phyloP scores from a whole-genome alignment of 1,140 invertebrate species.

The Micrasema longulum region DNA sequence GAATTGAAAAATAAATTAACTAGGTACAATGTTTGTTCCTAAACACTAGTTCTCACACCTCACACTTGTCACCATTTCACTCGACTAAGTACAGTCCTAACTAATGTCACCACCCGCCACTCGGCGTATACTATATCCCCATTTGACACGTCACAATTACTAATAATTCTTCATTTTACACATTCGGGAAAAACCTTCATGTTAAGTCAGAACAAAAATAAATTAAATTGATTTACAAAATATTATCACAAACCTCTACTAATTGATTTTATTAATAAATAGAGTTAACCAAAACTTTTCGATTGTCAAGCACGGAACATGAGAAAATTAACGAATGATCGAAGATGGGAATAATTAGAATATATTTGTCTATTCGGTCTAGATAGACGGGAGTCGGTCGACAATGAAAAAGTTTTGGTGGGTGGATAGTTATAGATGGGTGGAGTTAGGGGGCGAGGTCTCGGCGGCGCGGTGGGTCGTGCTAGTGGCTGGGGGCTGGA shows the following conservation, averaged over 20 bases:
- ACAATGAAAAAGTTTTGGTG: slow-evolving; percentile 1
- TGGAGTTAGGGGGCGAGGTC: neutral
- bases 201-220: too few species aligned
- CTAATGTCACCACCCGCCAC: too few species aligned
- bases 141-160: too few species aligned
- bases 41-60: slow-evolving; percentile 29
- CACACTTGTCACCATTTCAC: neutral
- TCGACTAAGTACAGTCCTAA: neutral
- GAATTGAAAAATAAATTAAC: slow-evolving; percentile 72
- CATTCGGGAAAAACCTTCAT: too few species aligned
- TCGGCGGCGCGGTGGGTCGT: slow-evolving; percentile 13
- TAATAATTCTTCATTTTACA: too few species aligned
- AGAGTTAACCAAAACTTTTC: too few species aligned
- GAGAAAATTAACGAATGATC: neutral
- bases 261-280: too few species aligned
- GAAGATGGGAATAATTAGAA: neutral
- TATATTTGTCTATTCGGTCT: neutral
- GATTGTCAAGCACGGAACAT: too few species aligned
- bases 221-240: too few species aligned
- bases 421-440: neutral
- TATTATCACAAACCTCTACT: too few species aligned
- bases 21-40: slow-evolving; percentile 68
- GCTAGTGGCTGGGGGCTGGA: slow-evolving; percentile 41
- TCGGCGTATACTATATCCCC: too few species aligned
- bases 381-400: neutral